Base-by-base conservation (phyloP, 2,113 vertebrate species). In the Prietella phreatophila region DNA sequence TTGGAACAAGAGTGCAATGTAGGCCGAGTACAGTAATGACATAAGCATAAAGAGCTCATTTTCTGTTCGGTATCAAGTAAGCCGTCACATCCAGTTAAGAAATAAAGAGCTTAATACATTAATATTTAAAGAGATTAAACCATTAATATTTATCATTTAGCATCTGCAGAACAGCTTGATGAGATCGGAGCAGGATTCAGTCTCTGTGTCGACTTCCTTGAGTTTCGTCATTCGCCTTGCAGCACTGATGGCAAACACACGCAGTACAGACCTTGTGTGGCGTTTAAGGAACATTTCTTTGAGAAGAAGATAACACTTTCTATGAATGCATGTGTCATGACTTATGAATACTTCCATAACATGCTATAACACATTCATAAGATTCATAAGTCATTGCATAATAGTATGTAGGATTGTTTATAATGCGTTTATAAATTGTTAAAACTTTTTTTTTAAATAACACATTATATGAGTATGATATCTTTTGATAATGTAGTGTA, bases 121-220 rank as follows among this genome's bases (percentile, higher is more conserved):
- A 81, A 33, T 11, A 81, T 56, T 81, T 81, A 58, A 81, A 81
- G 7, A 58, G n/a, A 27, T 56, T 33, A 58, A 81, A 33, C 36
- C 53, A 81, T 36, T 30, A 81, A 81, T 81, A 81, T 56, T 81
- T 56, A 81, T 58, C 20, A 81, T 81, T 81, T 81, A 81, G 53
- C 53, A 81, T 81, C 53, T 81, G n/a, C 55, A 36, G 53, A 79
- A 55, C 79, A 81, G 53, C 53, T 81, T 55, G 50, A 36, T 79
- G 76, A 55, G 50, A 53, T 9, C 11, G 7, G n/a, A 30, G 13
- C 6, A 55, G 50, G 50, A 79, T 55, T 55, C 39, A 76, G 20
- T 20, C 17, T 69, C 15, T 25, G 20, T 78, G 25, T 78, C 1
- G 11, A 22, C 71, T 22, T 22, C 71, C 36, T 14, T 71, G 36